Percentiles rank a stretch among this genome's conserved stretches.
These are phyloP conservation scores for Aratinga solstitialis DNA, from an alignment of 2,797 vertebrate genomes.

Conservation along the genomic window DNA sequence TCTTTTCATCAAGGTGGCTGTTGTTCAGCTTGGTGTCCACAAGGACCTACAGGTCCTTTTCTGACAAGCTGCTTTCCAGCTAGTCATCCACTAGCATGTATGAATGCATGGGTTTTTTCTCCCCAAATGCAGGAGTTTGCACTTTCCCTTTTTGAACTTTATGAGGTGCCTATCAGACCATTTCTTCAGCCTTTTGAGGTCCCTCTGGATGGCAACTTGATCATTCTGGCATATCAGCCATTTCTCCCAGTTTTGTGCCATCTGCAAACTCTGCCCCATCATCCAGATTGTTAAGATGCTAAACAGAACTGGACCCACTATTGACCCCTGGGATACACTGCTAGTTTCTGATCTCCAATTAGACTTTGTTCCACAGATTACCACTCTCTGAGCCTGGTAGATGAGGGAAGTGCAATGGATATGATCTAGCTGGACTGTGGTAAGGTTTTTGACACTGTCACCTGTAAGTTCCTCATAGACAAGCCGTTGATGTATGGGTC, in stretches of 20 bases:
- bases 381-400: not conserved
- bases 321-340: not conserved
- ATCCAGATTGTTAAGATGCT: not conserved
- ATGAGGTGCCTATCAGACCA: not conserved
- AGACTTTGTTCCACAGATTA: not conserved
- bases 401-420: not conserved
- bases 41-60: not conserved
- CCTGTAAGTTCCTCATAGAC: not conserved
- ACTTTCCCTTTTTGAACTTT: not conserved
- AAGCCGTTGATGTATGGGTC: not conserved
- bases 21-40: not conserved
- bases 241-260: not conserved
- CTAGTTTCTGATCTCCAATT: not conserved
- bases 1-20: not conserved
- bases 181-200: not conserved
- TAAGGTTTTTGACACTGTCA: not conserved
- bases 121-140: not conserved
- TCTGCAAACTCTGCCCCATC: not conserved
- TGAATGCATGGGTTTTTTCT: not conserved
- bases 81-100: fast-evolving
- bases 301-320: not conserved
- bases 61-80: not conserved
- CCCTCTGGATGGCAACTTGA: not conserved
- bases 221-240: not conserved
- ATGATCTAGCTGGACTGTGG: not conserved